Evolutionary conservation across 2,113 vertebrate genomes (phyloP).

Genomic region (Telmatochromis brichardi): DNA sequence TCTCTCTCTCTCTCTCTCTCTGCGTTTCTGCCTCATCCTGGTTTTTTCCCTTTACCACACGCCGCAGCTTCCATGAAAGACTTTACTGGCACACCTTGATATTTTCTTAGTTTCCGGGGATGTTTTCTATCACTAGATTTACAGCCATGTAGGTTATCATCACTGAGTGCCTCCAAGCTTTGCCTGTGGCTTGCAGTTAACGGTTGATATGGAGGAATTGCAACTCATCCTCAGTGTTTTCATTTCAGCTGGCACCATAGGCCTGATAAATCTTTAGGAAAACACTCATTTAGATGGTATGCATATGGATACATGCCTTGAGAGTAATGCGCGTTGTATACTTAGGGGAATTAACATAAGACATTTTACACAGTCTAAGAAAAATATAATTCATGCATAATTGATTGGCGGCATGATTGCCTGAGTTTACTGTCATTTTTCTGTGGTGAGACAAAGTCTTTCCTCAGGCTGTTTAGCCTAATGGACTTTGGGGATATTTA

Average conservation of each 20-base stretch:
- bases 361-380: constrained; percentile 66
- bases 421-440: constrained; percentile 75
- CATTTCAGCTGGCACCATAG: constrained; percentile 31
- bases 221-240: constrained; percentile 44
- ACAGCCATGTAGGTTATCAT: constrained; percentile 34
- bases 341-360: constrained; percentile 66
- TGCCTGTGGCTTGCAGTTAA: constrained; percentile 47
- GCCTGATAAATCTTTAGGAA: constrained; percentile 50
- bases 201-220: constrained; percentile 35
- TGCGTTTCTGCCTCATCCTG: not conserved
- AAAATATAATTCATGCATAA: constrained; percentile 76
- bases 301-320: constrained; percentile 15
- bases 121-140: constrained; percentile 44
- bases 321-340: constrained; percentile 59
- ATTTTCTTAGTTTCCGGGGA: constrained; percentile 12
- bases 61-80: not conserved
- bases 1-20: not conserved
- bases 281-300: constrained; percentile 51
- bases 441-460: constrained; percentile 62
- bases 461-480: constrained; percentile 74
- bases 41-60: not conserved
- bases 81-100: constrained; percentile 8
- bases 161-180: constrained; percentile 32
- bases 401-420: constrained; percentile 74
- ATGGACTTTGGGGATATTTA: constrained; percentile 72